Evolutionary conservation across 1,140 invertebrate species (phyloP), one percentile per base, ranked within the genome.

Genomic region (Ips nitidus): DNA sequence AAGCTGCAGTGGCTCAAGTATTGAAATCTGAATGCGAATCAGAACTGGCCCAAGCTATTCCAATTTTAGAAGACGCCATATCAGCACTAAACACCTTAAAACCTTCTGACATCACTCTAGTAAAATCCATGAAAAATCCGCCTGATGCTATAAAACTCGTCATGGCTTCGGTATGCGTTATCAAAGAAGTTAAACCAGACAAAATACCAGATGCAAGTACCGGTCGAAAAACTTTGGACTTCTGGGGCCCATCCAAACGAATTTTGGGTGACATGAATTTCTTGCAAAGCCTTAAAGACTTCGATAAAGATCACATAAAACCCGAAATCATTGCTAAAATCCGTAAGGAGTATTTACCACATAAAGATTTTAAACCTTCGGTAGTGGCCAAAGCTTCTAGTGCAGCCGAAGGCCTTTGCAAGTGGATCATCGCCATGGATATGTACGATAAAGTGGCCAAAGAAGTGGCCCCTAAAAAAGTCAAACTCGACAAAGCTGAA

Each of bases 111-210:
- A 97, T 99, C 68, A 94, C 94, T 22, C 82, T 96, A 53, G 93
- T 99, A 0, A 98, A 98, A 81, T 92, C 95, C 0, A 98, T 98
- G 96, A 97, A 96, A 84, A 97, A 97, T 84, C 97, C 97, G 6
- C 97, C 97, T 8, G 88, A 90, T 52, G 92, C 91, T 37, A 92
- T 98, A 0, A 95, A 95, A 79, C 79, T 98, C 62, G 96, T 97
- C 1, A 94, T 98, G 91, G 95, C 95, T 52, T 94, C 95, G 2
- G 91, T 98, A 22, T 98, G 95, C 80, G 92, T 98, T 0, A 95
- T 98, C 86, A 77, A 77, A 65, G 76, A 88, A 41, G 86, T 95
- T 66, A 89, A 91, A 62, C 89, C 95, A 0, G 92, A 94, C 73
- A 88, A 88, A 80, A 87, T 95, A 47, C 90, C 88, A 4, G 93